Evolutionary conservation across 2,797 vertebrate species (phyloP).

Genomic region (Columba guinea): DNA sequence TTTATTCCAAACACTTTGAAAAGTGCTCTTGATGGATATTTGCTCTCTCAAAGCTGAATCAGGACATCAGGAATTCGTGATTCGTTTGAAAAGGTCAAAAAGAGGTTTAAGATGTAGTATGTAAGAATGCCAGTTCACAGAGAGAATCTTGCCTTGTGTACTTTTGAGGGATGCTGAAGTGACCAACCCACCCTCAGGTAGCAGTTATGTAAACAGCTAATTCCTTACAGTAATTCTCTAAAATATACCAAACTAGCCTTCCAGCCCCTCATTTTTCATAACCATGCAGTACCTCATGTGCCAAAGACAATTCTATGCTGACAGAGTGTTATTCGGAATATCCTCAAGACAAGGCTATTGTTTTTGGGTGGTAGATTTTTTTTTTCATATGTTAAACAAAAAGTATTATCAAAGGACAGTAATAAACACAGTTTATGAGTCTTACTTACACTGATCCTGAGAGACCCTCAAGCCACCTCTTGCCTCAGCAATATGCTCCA

Average conservation of each 20-base stretch:
- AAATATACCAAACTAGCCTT: slow-evolving; percentile 38
- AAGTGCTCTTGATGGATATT: background rate
- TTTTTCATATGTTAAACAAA: background rate
- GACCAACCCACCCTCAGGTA: background rate
- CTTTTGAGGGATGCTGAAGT: background rate
- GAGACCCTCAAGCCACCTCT: background rate
- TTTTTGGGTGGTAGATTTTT: background rate
- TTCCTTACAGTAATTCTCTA: slow-evolving; percentile 47
- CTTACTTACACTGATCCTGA: background rate
- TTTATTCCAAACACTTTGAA: background rate
- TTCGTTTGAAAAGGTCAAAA: background rate
- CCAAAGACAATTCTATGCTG: background rate
- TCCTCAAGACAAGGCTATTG: background rate
- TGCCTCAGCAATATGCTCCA: background rate
- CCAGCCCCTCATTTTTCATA: slow-evolving; percentile 20
- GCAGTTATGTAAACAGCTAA: slow-evolving; percentile 27
- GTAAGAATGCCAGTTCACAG: background rate
- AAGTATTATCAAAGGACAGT: background rate
- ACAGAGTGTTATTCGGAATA: background rate
- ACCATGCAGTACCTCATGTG: background rate
- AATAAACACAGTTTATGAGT: background rate
- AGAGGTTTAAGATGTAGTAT: background rate
- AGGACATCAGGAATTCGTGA: background rate
- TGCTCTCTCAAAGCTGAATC: background rate
- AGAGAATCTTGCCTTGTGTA: background rate